These are phyloP conservation scores for Lutjanus erythropterus DNA, from an alignment of 2,113 vertebrate genomes.

Conservation along the genomic window DNA sequence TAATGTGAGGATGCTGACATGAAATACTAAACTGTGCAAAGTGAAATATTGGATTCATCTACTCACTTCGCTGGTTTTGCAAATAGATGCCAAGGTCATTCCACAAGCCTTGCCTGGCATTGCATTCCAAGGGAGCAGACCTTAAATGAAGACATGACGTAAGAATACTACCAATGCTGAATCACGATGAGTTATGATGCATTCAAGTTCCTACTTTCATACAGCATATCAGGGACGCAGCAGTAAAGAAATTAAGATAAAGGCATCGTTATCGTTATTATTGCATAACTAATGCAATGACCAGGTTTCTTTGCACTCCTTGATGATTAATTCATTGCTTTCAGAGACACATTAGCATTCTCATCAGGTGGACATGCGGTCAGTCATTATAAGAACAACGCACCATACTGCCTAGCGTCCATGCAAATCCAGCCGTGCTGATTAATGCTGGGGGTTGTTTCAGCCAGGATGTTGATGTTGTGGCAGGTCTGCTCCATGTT, in stretches of 20 bases:
- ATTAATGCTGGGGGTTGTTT: constrained; percentile 91
- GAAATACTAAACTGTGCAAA: constrained; percentile 14
- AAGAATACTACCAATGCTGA: constrained; percentile 36
- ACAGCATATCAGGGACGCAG: constrained; percentile 20
- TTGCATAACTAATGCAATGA: constrained; percentile 50
- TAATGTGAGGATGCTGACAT: constrained; percentile 12
- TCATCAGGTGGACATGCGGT: constrained; percentile 53
- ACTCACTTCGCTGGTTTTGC: constrained; percentile 95
- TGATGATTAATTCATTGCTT: constrained; percentile 51
- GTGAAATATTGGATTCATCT: constrained; percentile 27
- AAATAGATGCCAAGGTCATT: constrained; percentile 93
- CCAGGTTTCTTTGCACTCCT: constrained; percentile 28
- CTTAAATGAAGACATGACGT: constrained; percentile 78
- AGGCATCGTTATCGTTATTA: constrained; percentile 31
- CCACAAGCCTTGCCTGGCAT: constrained; percentile 95
- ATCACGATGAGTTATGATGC: constrained; percentile 43
- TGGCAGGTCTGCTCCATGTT: constrained; percentile 97
- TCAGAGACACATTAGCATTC: constrained; percentile 65
- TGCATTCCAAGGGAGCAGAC: constrained; percentile 95
- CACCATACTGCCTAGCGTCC: constrained; percentile 97
- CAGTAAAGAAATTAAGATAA: constrained; percentile 16
- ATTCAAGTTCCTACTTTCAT: constrained; percentile 4
- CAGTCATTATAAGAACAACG: constrained; percentile 63
- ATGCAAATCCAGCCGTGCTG: constrained; percentile 91
- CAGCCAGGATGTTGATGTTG: constrained; percentile 91